These are phyloP conservation scores for Penaeus indicus DNA, from an alignment of 1,140 invertebrate genomes.

Conservation along the genomic window DNA sequence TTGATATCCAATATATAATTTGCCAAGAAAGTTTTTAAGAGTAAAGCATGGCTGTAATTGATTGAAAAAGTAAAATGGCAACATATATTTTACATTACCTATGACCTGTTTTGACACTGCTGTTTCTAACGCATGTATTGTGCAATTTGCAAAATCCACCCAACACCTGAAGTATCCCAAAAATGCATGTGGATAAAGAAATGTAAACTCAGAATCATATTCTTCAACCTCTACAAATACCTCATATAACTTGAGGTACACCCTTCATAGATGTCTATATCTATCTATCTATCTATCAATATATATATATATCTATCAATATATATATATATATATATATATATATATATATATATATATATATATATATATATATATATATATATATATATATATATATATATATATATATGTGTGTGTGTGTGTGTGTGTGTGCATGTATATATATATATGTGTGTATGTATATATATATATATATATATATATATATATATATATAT, in stretches of 20 bases:
- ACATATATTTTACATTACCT: too few species aligned
- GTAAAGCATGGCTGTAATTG: too few species aligned
- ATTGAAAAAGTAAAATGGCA: too few species aligned
- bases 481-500: neutral
- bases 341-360: slow-evolving; percentile 19
- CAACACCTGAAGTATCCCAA: too few species aligned
- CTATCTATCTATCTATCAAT: slow-evolving; percentile 48
- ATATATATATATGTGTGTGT: neutral
- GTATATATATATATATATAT: slow-evolving; percentile 22
- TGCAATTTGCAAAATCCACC: too few species aligned
- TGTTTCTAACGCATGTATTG: too few species aligned
- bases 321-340: slow-evolving; percentile 20
- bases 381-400: slow-evolving; percentile 22
- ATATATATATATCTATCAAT: slow-evolving; percentile 36
- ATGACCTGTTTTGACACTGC: too few species aligned
- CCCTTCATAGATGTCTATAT: neutral
- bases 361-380: neutral
- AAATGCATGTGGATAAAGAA: neutral
- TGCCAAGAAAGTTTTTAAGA: too few species aligned
- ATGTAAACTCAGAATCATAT: neutral
- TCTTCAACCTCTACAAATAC: too few species aligned
- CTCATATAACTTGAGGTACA: neutral
- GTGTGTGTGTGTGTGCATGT: neutral
- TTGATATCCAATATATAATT: too few species aligned
- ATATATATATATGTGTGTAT: slow-evolving; percentile 17